A percentile compares a stretch with the other conserved stretches of the same genome.
Evolutionary conservation across 2,888 invertebrate genomes (phyloP).

Genomic region (Nephrotoma flavescens): DNA sequence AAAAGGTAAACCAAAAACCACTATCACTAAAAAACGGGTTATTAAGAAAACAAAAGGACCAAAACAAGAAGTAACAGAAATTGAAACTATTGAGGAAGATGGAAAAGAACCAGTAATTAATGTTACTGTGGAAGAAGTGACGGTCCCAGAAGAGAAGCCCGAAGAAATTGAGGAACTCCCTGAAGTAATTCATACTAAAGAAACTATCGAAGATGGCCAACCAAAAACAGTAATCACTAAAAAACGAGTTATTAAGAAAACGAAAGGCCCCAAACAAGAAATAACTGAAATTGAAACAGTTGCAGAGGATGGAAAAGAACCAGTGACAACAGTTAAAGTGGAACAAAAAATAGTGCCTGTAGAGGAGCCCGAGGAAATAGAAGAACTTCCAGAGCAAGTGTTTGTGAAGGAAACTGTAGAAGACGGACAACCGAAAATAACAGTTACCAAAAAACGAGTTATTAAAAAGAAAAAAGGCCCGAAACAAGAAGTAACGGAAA

Average conservation of each 20-base stretch:
- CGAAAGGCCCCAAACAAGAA: conserved; percentile 23
- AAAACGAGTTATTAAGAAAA: conserved; percentile 2
- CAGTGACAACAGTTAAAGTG: neutral
- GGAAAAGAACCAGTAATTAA: conserved; percentile 25
- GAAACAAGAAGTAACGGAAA: conserved; percentile 20
- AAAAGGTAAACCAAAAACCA: conserved; percentile 16
- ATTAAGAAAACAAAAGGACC: conserved; percentile 21
- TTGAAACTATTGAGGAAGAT: conserved; percentile 29
- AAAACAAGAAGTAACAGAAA: conserved; percentile 25
- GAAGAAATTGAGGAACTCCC: conserved; percentile 7
- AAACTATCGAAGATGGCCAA: conserved; percentile 24
- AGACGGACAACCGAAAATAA: conserved; percentile 22
- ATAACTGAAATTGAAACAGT: conserved; percentile 22
- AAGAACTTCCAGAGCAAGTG: conserved; percentile 8
- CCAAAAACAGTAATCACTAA: conserved; percentile 14
- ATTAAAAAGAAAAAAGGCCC: conserved; percentile 22
- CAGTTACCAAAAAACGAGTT: conserved; percentile 21
- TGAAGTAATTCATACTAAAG: conserved; percentile 12
- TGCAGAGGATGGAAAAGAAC: conserved; percentile 7
- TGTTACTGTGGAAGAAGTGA: conserved; percentile 19
- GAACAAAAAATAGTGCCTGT: neutral
- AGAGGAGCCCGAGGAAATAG: conserved; percentile 2
- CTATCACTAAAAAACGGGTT: conserved; percentile 20
- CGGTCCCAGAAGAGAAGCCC: neutral
- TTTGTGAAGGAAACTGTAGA: conserved; percentile 7